Evolutionary conservation across 2,797 vertebrate genomes (phyloP).

Genomic region (Neopelma chrysocephalum): DNA sequence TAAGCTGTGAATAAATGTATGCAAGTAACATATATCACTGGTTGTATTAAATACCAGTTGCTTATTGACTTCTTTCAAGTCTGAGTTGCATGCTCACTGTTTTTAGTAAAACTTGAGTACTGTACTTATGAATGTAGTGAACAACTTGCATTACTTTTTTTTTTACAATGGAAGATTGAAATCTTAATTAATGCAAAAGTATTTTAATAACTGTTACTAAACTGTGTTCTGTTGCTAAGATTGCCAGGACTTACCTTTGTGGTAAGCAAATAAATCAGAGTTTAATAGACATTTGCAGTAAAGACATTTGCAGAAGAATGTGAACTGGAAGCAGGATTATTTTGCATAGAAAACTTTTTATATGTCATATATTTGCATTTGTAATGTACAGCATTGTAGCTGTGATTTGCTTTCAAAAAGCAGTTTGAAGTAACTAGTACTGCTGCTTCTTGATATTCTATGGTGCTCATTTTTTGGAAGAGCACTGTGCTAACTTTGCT

Average conservation of each 20-base stretch:
- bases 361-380: slow-evolving; percentile 49
- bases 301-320: slow-evolving; percentile 37
- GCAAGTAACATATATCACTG: slow-evolving; percentile 34
- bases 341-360: slow-evolving; percentile 24
- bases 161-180: slow-evolving; percentile 24
- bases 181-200: slow-evolving; percentile 42
- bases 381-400: slow-evolving; percentile 33
- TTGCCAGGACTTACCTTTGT: not conserved
- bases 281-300: slow-evolving; percentile 22
- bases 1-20: slow-evolving; percentile 77
- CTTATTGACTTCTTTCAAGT: slow-evolving; percentile 38
- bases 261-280: not conserved
- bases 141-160: slow-evolving; percentile 38
- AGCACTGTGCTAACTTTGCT: not conserved
- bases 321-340: not conserved
- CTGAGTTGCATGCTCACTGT: slow-evolving; percentile 48
- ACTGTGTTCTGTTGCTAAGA: slow-evolving; percentile 9
- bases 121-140: slow-evolving; percentile 45
- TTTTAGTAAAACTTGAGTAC: slow-evolving; percentile 49
- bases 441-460: not conserved
- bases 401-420: slow-evolving; percentile 54
- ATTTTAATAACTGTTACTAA: slow-evolving; percentile 66
- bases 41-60: slow-evolving; percentile 50
- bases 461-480: not conserved
- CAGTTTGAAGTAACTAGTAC: not conserved